Evolutionary conservation across 2,797 vertebrate genomes (phyloP).

Genomic region (Percopsis omiscomaycus): DNA sequence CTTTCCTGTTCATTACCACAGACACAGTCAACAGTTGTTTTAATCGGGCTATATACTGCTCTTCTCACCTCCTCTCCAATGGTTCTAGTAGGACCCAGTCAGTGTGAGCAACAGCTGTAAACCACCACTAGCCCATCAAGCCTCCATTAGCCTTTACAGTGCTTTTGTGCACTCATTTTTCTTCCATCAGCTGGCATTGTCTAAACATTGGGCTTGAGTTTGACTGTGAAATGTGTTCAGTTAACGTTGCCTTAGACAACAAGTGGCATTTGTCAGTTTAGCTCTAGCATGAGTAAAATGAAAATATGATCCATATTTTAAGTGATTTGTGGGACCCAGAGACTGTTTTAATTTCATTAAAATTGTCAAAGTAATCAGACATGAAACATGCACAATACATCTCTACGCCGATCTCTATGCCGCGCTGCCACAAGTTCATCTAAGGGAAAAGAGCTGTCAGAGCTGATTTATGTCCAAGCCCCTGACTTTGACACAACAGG

Average conservation of each 20-base stretch:
- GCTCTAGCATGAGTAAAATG: too few species aligned
- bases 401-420: conserved; percentile 4
- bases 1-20: conserved; percentile 75
- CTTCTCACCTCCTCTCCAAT: conserved; percentile 79
- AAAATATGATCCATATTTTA: neutral
- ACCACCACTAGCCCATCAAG: conserved; percentile 61
- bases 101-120: conserved; percentile 68
- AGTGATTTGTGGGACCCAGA: neutral
- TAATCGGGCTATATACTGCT: conserved; percentile 71
- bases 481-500: conserved; percentile 71
- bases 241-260: conserved; percentile 46
- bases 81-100: conserved; percentile 67
- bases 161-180: conserved; percentile 60
- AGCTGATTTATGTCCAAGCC: conserved; percentile 63
- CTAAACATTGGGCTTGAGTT: conserved; percentile 68
- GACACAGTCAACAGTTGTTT: conserved; percentile 74
- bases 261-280: conserved; percentile 13
- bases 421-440: conserved; percentile 65
- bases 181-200: conserved; percentile 69
- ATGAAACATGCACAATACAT: conserved; percentile 31
- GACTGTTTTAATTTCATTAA: neutral
- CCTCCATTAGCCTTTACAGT: conserved; percentile 55
- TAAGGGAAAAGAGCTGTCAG: conserved; percentile 55
- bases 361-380: conserved; percentile 2
- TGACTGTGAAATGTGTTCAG: conserved; percentile 66